Conservation (phyloP, 2,113 vertebrate genomes). For the Coptodon bakossiorum region DNA sequence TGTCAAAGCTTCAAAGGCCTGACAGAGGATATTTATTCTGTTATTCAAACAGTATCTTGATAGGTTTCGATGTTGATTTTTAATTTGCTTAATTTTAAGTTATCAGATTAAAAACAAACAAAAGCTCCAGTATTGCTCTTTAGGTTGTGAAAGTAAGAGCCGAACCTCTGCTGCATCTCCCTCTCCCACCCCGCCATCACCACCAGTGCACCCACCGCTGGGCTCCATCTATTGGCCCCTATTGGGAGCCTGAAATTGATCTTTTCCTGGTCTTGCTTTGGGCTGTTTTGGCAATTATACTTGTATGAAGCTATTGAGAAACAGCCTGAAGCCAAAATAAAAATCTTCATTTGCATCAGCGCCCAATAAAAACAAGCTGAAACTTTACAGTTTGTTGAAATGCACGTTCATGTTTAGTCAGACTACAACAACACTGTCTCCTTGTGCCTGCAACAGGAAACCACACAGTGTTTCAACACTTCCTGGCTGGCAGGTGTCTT, state of each 20-base stretch:
- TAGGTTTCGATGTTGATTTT: background rate
- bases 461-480: slow-evolving; percentile 29
- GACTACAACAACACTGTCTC: background rate
- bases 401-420: slow-evolving; percentile 4
- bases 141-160: background rate
- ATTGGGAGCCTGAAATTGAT: slow-evolving; percentile 16
- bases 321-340: slow-evolving; percentile 22
- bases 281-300: slow-evolving; percentile 29
- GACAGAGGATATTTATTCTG: background rate
- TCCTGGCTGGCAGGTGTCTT: slow-evolving; percentile 26
- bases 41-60: background rate
- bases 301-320: slow-evolving; percentile 1
- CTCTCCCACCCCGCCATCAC: background rate
- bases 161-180: background rate
- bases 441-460: slow-evolving; percentile 41
- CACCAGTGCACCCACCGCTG: background rate
- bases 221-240: background rate
- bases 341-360: slow-evolving; percentile 14
- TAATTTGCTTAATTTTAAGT: background rate
- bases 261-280: slow-evolving; percentile 20
- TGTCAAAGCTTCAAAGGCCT: background rate
- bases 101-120: background rate
- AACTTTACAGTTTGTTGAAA: background rate
- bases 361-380: background rate
- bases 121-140: background rate